Evolutionary conservation across 1,140 invertebrate species (phyloP).

Genomic region (Bathynomus jamesi): DNA sequence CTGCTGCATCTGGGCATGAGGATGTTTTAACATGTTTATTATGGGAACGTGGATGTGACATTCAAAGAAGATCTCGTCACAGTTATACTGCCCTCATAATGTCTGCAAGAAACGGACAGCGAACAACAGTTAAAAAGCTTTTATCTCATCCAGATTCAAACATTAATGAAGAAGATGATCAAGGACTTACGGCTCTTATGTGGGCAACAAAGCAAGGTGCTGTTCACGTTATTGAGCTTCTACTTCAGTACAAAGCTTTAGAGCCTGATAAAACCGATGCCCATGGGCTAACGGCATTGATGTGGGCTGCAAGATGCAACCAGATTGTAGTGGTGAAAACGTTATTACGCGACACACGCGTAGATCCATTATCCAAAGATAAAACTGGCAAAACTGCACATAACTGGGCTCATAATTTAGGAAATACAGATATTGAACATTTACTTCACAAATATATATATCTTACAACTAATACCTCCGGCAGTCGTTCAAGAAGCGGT

Average conservation of each 20-base stretch:
- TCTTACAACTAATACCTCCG: slow-evolving; percentile 7
- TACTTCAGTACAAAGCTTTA: slow-evolving; percentile 29
- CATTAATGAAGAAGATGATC: slow-evolving; percentile 30
- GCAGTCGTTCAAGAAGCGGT: slow-evolving; percentile 4
- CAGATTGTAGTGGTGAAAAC: slow-evolving; percentile 29
- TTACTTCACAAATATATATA: slow-evolving; percentile 14
- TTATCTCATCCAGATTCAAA: slow-evolving; percentile 28
- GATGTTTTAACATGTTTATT: slow-evolving; percentile 22
- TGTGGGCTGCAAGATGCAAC: slow-evolving; percentile 33
- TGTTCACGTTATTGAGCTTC: slow-evolving; percentile 28
- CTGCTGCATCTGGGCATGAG: slow-evolving; percentile 28
- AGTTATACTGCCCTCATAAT: slow-evolving; percentile 30
- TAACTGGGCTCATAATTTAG: slow-evolving; percentile 17
- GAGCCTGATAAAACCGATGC: slow-evolving; percentile 21
- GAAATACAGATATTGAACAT: slow-evolving; percentile 23
- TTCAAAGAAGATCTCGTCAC: slow-evolving; percentile 8
- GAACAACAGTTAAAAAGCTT: slow-evolving; percentile 18
- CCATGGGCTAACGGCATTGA: slow-evolving; percentile 31
- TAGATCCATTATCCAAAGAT: slow-evolving; percentile 18
- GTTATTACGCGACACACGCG: slow-evolving; percentile 28
- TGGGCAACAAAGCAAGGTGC: slow-evolving; percentile 25
- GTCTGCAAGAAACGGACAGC: slow-evolving; percentile 26
- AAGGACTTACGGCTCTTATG: slow-evolving; percentile 24
- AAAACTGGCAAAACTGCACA: slow-evolving; percentile 22
- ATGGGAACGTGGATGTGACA: slow-evolving; percentile 6